Base-by-base conservation (phyloP, 2,113 vertebrate genomes). In the Cololabis saira region DNA sequence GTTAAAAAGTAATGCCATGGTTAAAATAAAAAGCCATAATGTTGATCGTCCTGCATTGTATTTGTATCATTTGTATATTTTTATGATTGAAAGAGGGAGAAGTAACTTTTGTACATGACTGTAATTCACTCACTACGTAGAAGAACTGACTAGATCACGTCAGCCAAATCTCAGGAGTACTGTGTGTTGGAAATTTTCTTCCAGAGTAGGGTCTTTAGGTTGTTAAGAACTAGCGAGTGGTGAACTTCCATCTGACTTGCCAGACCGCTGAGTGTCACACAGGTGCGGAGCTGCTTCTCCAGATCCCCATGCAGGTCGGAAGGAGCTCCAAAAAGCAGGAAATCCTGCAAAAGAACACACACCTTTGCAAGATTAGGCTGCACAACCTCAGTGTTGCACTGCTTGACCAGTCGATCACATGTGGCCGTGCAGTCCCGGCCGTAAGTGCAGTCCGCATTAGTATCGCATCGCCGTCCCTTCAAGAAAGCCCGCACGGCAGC, bases 171-270 rank as follows among this genome's bases (percentile, higher is more conserved):
- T 92, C 86, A 99, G 17, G 97, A 96, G 76, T 98, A 98, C 92
- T 96, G 94, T 65, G 96, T 97, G 87, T 98, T 93, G 0, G 97
- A 99, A 75, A 99, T 98, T 90, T 95, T 92, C 88, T 95, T 97
- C 97, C 98, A 99, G 37, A 99, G 92, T 67, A 99, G 85, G 0
- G 95, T 95, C 92, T 98, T 99, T 65, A 99, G 95, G 86, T 98
- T 98, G 93, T 96, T 98, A 11, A 99, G 94, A 74, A 99, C 95
- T 1, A 99, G 92, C 0, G 98, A 96, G 71, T 99, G 98, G 81
- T 96, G 97, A 7, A 97, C 97, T 73, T 99, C 97, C 95, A 99
- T 96, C 89, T 98, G 97, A 71, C 96, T 96, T 42, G 97, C 96
- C 80, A 96, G 85, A 3, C 97, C 97, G 0, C 96, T 98, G 62